phyloP scores from a whole-genome alignment of 1,140 invertebrate species.

The Parasteatoda tepidariorum region DNA sequence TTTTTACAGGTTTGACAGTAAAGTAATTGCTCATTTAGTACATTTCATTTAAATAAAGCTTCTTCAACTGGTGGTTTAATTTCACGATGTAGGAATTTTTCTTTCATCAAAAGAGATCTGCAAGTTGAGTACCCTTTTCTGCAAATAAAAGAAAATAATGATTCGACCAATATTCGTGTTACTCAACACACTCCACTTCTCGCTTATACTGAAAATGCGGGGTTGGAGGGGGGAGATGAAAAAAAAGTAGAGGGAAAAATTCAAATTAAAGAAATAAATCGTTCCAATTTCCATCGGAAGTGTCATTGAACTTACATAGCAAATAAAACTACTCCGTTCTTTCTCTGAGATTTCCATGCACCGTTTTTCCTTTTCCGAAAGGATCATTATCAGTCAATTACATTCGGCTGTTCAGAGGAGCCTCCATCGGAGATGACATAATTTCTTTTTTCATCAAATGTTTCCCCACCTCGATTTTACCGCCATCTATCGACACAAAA shows the following conservation, averaged over 20 bases:
- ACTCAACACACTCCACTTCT: slow-evolving; percentile 32
- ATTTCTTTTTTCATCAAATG: slow-evolving; percentile 43
- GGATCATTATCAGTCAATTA: slow-evolving; percentile 62
- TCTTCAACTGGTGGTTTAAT: too few relatives aligned
- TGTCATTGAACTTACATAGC: slow-evolving; percentile 39
- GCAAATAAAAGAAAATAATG: neutral
- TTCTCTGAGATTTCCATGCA: slow-evolving; percentile 41
- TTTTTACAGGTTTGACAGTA: too few relatives aligned
- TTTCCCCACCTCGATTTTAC: slow-evolving; percentile 24
- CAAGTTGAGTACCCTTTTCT: slow-evolving; percentile 38
- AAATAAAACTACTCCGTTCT: slow-evolving; percentile 46
- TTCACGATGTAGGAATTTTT: neutral
- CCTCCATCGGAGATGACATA: slow-evolving; percentile 36
- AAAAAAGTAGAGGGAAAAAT: slow-evolving; percentile 39
- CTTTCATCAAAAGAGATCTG: slow-evolving; percentile 29
- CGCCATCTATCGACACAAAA: slow-evolving; percentile 40
- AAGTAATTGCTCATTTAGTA: too few relatives aligned
- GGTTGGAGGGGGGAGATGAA: neutral
- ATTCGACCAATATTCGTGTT: slow-evolving; percentile 9
- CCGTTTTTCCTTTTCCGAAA: slow-evolving; percentile 32
- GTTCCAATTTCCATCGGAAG: slow-evolving; percentile 55
- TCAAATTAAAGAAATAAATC: slow-evolving; percentile 61
- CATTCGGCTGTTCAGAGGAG: slow-evolving; percentile 35
- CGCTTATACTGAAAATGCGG: slow-evolving; percentile 50
- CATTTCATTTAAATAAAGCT: too few relatives aligned